Base-by-base conservation (phyloP, 2,113 vertebrate genomes). In the Clarias batrachus region DNA sequence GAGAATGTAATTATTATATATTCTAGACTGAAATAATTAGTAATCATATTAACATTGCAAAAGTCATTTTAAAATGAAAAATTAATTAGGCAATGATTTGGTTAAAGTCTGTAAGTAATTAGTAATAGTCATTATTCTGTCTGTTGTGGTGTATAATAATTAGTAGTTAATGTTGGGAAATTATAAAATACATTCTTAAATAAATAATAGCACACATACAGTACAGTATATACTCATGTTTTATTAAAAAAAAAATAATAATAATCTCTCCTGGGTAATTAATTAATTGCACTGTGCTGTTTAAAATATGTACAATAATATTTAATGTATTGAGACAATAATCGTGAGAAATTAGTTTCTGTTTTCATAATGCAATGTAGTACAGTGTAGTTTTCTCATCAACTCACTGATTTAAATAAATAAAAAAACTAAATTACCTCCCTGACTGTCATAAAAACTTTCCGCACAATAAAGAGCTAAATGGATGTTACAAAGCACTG, bases 21-120 rank as follows among this genome's bases (percentile, higher is more conserved):
- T 56, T 56, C n/a, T 23, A 66, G n/a, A 85, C 65, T 62, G 63
- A 81, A 52, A 84, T 63, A 37, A 85, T 60, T 80, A 48, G 25
- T 14, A 54, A 33, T 59, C 77, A 11, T 21, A 30, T 30, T 60
- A 19, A 54, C 79, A 16, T 63, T 70, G 56, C 54, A 84, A 25
- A 48, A 57, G 27, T 78, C 5, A 48, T 25, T 74, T 79, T 11
- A 6, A 33, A 79, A 11, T 59, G 16, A 70, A 84, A 62, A 68
- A 76, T 76, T 8, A 41, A 65, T 78, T 27, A 63, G 59, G n/a
- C 16, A 33, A 25, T 63, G n/a, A 77, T 27, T 78, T 83, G 76
- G 13, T 73, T 3, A 60, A 74, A 62, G 57, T 21, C 57, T 7
- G 4, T 59, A 52, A 63, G 33, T 65, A 33, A 83, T 78, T 65